Percentiles rank a stretch among this genome's conserved stretches.
These are phyloP conservation scores for Trachelus iudaicus DNA, from an alignment of 2,888 invertebrate genomes.

Conservation along the genomic window DNA sequence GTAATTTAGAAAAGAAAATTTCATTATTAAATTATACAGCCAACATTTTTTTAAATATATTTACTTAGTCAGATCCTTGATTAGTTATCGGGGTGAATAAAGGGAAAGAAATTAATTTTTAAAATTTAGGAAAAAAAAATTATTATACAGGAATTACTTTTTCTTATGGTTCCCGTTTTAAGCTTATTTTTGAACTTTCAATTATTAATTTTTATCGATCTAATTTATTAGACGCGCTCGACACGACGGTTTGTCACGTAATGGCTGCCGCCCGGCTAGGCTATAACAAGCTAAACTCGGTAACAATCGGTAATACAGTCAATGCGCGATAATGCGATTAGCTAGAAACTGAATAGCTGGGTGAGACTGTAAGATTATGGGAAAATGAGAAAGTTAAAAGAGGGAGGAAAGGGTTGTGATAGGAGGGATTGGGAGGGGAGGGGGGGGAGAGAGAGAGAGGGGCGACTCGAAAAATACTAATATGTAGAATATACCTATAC, in stretches of 20 bases:
- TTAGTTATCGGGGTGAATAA: too few species aligned
- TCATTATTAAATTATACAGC: background rate
- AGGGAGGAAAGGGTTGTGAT: background rate
- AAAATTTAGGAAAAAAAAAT: too few species aligned
- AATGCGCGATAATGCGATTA: conserved; percentile 3
- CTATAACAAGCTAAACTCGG: conserved; percentile 20
- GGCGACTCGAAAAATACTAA: too few species aligned
- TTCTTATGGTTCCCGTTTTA: too few species aligned
- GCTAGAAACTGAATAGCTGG: background rate
- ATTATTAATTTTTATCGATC: background rate
- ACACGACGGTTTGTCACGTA: conserved; percentile 6
- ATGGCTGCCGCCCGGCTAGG: conserved; percentile 15
- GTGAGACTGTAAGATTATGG: background rate
- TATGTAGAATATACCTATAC: too few species aligned
- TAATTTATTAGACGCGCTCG: background rate
- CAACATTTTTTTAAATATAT: background rate
- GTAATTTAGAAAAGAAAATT: background rate
- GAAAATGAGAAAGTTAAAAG: too few species aligned
- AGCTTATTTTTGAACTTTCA: background rate
- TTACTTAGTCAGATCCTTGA: background rate
- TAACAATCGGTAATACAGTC: conserved; percentile 14
- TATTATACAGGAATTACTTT: too few species aligned
- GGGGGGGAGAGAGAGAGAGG: too few species aligned
- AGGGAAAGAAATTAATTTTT: too few species aligned
- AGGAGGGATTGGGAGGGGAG: background rate